Evolutionary conservation across 2,888 invertebrate genomes (phyloP), one percentile per base, ranked within the genome.

Genomic region (Elysia crispata): DNA sequence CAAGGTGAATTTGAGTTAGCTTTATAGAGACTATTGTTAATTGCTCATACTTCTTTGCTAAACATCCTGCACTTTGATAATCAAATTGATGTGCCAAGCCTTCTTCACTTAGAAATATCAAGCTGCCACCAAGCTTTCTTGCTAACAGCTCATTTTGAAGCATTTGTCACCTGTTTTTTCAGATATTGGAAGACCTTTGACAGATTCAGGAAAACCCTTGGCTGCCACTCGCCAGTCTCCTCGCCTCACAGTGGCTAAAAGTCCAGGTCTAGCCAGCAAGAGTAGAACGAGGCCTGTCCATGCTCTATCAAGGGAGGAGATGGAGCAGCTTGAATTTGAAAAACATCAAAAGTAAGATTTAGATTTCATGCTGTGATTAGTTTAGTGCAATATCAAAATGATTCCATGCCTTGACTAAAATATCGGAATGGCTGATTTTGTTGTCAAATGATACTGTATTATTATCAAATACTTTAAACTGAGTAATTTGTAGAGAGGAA

Each of bases 291-390:
- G 95, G 54, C 93, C 94, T 0, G 89, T 93, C 0, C 93, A 93
- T 74, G 91, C 93, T n/a, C 84, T 94, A 23, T 94, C 94, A 20
- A 93, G 93, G 76, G 93, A 94, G 83, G 94, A 95, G 85, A 92
- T 93, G 73, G 95, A 95, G 88, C 92, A 94, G 82, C 86, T 93
- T 85, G 95, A 95, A 89, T 82, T 94, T 0, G 94, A 95, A 88
- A 94, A 95, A 90, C 93, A 94, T 15, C 94, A 94, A 87, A 95
- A 94, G 92, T 94, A 90, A 86, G 90, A 20, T 60, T 41, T 41
- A 41, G 5, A 3, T 41, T 3, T 3, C 41, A 41, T 41, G 3
- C 3, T 41, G 41, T 6, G 41, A n/a, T n/a, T n/a, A n/a, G 41
- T 41, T 41, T 41, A 11, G 11, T 11, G 11, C 11, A 3, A 41